Percentiles rank a stretch among this genome's conserved stretches.
Conservation (phyloP, 2,888 invertebrate species). For the Frankliniella fusca region DNA sequence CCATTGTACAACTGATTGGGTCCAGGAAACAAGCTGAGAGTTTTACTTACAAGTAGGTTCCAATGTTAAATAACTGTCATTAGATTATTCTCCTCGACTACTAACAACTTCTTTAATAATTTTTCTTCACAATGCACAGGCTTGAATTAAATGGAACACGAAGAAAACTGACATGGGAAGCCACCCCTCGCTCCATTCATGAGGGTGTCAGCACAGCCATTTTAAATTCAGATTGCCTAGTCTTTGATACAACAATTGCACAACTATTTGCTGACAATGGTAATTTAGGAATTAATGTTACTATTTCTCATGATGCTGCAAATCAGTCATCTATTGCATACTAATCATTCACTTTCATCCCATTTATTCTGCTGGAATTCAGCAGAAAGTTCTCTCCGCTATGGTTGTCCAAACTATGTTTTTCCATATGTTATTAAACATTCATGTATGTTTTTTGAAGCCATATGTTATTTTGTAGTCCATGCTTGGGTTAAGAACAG, state of each 20-base stretch:
- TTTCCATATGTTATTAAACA: too few species aligned
- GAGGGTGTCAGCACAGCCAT: conserved; percentile 98
- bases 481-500: too few species aligned
- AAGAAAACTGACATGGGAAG: conserved; percentile 96
- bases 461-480: neutral
- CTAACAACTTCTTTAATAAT: neutral
- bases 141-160: conserved; percentile 94
- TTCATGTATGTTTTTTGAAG: neutral
- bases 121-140: conserved; percentile 50
- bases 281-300: conserved; percentile 98
- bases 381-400: too few species aligned
- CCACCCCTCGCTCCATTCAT: conserved; percentile 96
- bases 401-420: too few species aligned
- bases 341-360: too few species aligned
- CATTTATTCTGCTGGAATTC: too few species aligned
- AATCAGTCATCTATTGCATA: neutral
- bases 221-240: conserved; percentile 95
- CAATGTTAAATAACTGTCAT: conserved; percentile 27
- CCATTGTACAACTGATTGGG: conserved; percentile 98
- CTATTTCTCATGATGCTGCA: conserved; percentile 63
- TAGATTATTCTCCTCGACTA: neutral
- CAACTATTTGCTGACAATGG: conserved; percentile 99
- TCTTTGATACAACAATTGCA: conserved; percentile 97
- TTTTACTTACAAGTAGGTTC: conserved; percentile 81
- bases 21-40: conserved; percentile 98